A percentile compares a stretch with the other conserved stretches of the same genome.
Evolutionary conservation across 2,888 invertebrate species (phyloP).

Genomic region (Augochlorella aurata): DNA sequence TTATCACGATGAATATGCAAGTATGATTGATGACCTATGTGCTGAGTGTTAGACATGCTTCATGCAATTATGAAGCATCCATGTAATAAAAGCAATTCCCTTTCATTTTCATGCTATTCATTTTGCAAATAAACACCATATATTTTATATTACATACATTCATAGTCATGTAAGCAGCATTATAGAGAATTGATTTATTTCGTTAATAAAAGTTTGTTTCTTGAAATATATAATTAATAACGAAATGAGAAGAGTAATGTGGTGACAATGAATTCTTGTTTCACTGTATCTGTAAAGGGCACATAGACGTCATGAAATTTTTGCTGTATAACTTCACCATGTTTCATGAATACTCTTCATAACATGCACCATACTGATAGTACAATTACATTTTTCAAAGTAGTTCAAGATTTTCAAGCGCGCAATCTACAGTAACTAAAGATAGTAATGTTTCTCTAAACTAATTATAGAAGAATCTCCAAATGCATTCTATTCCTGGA

Average conservation of each 20-base stretch:
- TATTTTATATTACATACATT: constrained; percentile 36
- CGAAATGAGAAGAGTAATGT: constrained; percentile 55
- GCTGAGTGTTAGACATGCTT: constrained; percentile 22
- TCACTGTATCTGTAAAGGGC: constrained; percentile 18
- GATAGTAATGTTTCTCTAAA: constrained; percentile 30
- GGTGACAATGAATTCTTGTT: constrained; percentile 49
- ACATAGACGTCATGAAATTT: constrained; percentile 20
- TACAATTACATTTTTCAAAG: constrained; percentile 19
- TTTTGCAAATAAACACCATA: constrained; percentile 17
- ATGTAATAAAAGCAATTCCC: constrained; percentile 40
- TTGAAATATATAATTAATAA: constrained; percentile 22
- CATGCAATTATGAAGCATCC: constrained; percentile 43
- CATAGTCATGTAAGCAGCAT: constrained; percentile 54
- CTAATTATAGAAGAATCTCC: constrained; percentile 47
- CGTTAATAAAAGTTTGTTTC: constrained; percentile 29
- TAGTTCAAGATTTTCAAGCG: constrained; percentile 42
- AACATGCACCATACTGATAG: constrained; percentile 54
- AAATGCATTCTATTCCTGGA: constrained; percentile 56
- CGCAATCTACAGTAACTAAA: constrained; percentile 35
- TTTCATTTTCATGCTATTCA: background rate
- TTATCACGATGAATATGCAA: constrained; percentile 34
- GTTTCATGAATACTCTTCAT: constrained; percentile 4
- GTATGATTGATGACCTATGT: constrained; percentile 24
- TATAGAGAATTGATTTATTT: constrained; percentile 16
- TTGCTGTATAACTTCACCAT: constrained; percentile 3